phyloP scores from a whole-genome alignment of 2,888 invertebrate genomes.

The Acleris holmiana region DNA sequence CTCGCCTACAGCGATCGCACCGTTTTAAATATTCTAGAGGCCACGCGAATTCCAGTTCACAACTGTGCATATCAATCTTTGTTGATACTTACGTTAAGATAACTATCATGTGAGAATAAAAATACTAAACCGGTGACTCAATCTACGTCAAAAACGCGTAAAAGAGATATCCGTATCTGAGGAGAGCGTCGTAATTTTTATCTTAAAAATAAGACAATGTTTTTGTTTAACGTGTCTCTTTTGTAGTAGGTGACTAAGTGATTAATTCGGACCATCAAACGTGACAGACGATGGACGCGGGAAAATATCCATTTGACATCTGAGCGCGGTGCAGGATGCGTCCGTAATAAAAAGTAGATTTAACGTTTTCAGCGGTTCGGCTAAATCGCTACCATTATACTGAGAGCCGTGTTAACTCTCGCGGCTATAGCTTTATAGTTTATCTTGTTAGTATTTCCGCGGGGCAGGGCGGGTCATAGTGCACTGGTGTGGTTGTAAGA shows the following conservation, averaged over 20 bases:
- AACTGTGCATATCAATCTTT: constrained; percentile 12
- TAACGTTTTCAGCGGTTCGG: constrained; percentile 68
- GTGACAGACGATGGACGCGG: constrained; percentile 36
- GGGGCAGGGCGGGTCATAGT: constrained; percentile 47
- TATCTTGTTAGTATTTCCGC: constrained; percentile 33
- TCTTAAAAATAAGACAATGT: constrained; percentile 30
- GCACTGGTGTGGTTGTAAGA: constrained; percentile 55
- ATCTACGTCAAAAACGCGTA: constrained; percentile 18
- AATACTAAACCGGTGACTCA: constrained; percentile 16
- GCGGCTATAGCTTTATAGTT: constrained; percentile 27
- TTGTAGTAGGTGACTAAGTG: constrained; percentile 32
- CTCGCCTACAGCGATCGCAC: background rate
- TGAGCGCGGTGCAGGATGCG: constrained; percentile 62
- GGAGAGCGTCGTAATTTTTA: constrained; percentile 16
- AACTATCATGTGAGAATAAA: constrained; percentile 24
- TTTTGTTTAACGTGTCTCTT: constrained; percentile 27
- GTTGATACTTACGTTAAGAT: constrained; percentile 20
- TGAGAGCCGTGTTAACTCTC: constrained; percentile 44
- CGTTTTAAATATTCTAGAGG: constrained; percentile 8
- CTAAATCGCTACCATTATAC: constrained; percentile 51
- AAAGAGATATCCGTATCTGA: constrained; percentile 16
- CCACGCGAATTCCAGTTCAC: constrained; percentile 13
- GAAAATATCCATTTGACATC: constrained; percentile 38
- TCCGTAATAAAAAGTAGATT: constrained; percentile 69
- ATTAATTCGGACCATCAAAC: constrained; percentile 40